Percentiles rank a stretch among this genome's conserved stretches.
Evolutionary conservation across 2,113 vertebrate genomes (phyloP).

Genomic region (Oreochromis tanganicae): DNA sequence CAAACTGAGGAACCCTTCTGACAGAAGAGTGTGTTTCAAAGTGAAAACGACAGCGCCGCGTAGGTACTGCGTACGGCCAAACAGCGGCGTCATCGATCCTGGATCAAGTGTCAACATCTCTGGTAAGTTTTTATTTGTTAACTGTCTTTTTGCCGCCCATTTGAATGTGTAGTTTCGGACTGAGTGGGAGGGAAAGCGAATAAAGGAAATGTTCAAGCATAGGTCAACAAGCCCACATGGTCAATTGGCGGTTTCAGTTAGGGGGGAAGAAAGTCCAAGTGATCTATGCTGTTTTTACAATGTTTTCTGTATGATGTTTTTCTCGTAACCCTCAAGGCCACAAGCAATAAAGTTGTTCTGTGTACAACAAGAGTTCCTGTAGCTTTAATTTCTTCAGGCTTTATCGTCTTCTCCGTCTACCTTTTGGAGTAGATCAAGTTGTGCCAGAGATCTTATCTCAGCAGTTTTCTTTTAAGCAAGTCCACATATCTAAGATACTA

Average conservation of each 20-base stretch:
- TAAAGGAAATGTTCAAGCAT: background rate
- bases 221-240: background rate
- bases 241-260: background rate
- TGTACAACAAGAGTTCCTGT: background rate
- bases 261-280: fast-evolving
- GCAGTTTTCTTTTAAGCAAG: background rate
- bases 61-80: slow-evolving; percentile 97
- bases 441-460: background rate
- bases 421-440: background rate
- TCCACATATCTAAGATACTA: background rate
- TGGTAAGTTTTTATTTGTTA: slow-evolving; percentile 64
- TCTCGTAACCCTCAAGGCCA: background rate
- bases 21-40: slow-evolving; percentile 96
- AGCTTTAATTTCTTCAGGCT: background rate
- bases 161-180: background rate
- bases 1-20: slow-evolving; percentile 94
- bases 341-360: background rate
- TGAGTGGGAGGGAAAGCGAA: background rate
- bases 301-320: background rate
- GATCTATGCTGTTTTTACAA: background rate
- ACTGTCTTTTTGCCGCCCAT: fast-evolving
- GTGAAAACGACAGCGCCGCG: slow-evolving; percentile 98
- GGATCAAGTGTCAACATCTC: slow-evolving; percentile 87
- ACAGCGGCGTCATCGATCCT: slow-evolving; percentile 92
- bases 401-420: background rate